Evolutionary conservation across 2,113 vertebrate genomes (phyloP).

Genomic region (Misgurnus anguillicaudatus): DNA sequence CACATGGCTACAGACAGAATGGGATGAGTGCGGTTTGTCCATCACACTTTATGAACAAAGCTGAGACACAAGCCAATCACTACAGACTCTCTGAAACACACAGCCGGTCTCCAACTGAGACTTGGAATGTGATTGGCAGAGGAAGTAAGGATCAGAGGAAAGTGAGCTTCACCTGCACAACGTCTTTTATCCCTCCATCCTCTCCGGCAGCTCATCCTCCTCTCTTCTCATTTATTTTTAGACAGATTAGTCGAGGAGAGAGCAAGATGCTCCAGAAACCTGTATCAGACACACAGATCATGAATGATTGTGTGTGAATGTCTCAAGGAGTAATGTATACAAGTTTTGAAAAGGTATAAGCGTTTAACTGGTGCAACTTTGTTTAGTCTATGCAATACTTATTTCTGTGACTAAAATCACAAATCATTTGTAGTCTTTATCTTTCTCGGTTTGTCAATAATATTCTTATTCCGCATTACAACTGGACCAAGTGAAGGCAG

Average conservation of each 20-base stretch:
- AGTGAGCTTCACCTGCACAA: conserved; percentile 7
- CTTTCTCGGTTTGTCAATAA: not conserved
- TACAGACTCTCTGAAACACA: not conserved
- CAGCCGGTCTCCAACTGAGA: not conserved
- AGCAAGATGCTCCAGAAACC: not conserved
- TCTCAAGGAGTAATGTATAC: not conserved
- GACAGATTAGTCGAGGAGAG: conserved; percentile 23
- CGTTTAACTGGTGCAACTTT: too few relatives aligned
- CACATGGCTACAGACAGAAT: conserved; percentile 65
- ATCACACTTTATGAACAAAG: conserved; percentile 49
- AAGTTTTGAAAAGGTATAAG: too few relatives aligned
- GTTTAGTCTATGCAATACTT: too few relatives aligned
- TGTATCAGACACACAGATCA: not conserved
- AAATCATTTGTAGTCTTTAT: not conserved
- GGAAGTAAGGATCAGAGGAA: conserved; percentile 21
- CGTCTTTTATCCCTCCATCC: conserved; percentile 25
- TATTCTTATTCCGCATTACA: not conserved
- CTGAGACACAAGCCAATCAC: not conserved
- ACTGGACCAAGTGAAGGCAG: too few relatives aligned
- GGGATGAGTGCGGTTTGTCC: conserved; percentile 43
- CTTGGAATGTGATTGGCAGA: conserved; percentile 22
- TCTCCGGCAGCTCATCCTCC: conserved; percentile 1
- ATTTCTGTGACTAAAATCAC: not conserved
- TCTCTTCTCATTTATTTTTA: conserved; percentile 39
- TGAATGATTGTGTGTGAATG: not conserved